A percentile compares a stretch with the other conserved stretches of the same genome.
These are phyloP conservation scores for Calyptomena viridis DNA, from an alignment of 2,113 vertebrate species.

Conservation along the genomic window DNA sequence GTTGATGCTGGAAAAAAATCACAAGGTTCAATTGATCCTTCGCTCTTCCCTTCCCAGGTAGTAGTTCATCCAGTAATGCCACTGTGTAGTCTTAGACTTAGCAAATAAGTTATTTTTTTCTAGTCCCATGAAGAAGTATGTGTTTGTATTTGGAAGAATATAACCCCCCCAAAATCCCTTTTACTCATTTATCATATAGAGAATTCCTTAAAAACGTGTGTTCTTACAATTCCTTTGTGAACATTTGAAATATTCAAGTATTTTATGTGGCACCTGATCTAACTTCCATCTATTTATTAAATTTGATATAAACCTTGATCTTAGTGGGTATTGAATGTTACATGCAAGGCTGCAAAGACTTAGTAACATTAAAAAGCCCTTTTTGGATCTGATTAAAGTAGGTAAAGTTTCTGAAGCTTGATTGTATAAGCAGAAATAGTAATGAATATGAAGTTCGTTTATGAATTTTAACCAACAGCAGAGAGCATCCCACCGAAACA, in stretches of 20 bases:
- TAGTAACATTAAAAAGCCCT: not conserved
- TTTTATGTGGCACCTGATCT: not conserved
- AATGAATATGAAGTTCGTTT: not conserved
- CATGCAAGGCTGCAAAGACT: not conserved
- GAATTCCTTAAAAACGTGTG: not conserved
- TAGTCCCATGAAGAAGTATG: not conserved
- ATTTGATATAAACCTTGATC: not conserved
- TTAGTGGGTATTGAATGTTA: not conserved
- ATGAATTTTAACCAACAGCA: not conserved
- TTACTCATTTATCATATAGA: not conserved
- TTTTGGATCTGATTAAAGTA: not conserved
- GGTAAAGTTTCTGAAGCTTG: not conserved
- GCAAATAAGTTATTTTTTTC: not conserved
- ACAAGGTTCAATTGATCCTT: slow-evolving; percentile 83
- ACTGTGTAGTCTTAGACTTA: not conserved
- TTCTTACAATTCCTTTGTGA: not conserved
- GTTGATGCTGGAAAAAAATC: slow-evolving; percentile 81
- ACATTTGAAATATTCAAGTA: not conserved
- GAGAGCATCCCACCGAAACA: not conserved
- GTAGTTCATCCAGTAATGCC: not conserved
- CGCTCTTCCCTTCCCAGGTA: slow-evolving; percentile 92
- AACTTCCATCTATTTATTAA: not conserved
- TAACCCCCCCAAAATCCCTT: not conserved
- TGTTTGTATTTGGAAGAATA: not conserved
- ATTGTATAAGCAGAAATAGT: not conserved